Evolutionary conservation across 2,113 vertebrate genomes (phyloP).

Genomic region (Ptyas mucosa): DNA sequence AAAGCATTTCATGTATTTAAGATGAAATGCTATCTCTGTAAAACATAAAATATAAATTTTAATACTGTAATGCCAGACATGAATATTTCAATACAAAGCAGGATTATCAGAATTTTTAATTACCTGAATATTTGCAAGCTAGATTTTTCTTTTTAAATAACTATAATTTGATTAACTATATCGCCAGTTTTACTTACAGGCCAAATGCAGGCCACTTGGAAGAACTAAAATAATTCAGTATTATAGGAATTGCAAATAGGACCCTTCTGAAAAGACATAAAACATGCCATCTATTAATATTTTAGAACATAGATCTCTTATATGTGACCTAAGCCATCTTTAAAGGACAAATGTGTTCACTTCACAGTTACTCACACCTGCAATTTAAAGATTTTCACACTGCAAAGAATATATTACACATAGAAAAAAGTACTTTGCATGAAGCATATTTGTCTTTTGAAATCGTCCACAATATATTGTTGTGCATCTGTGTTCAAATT

Average conservation of each 20-base stretch:
- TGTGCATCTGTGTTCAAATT: not conserved
- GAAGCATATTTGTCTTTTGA: not conserved
- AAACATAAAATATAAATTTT: constrained; percentile 54
- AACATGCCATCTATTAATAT: not conserved
- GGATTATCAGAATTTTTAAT: constrained; percentile 44
- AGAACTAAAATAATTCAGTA: constrained; percentile 35
- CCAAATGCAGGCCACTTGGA: constrained; percentile 38
- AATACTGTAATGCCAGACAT: constrained; percentile 52
- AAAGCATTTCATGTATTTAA: constrained; percentile 64
- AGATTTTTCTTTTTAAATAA: constrained; percentile 37
- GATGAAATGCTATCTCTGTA: constrained; percentile 48
- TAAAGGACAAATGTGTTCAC: not conserved
- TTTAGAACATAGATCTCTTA: not conserved
- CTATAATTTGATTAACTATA: constrained; percentile 42
- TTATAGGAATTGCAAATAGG: not conserved
- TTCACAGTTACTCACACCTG: not conserved
- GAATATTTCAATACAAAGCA: constrained; percentile 43
- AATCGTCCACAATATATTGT: not conserved
- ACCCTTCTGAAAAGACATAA: not conserved
- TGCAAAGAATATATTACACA: not conserved
- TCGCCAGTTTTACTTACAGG: constrained; percentile 47
- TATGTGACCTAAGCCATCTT: not conserved
- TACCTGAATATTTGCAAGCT: constrained; percentile 57
- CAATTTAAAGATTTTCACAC: not conserved
- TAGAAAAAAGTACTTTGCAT: not conserved